Percentiles rank a stretch among this genome's conserved stretches.
Conservation (phyloP, 2,797 vertebrate genomes). For the Austrolebias charrua region DNA sequence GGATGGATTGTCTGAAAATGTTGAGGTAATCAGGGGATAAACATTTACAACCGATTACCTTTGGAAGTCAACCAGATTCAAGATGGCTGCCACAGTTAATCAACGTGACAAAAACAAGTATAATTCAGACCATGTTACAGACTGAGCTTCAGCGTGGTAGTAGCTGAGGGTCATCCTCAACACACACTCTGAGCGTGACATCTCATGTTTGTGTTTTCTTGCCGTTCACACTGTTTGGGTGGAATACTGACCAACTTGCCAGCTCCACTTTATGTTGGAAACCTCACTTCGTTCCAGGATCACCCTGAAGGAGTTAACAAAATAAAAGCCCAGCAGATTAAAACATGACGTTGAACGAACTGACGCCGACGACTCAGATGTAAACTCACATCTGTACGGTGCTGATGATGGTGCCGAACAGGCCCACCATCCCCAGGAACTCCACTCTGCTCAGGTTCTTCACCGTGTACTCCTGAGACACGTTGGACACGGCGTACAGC, state of each 20-base stretch:
- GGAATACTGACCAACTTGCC: conserved; percentile 87
- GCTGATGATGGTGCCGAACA: conserved; percentile 90
- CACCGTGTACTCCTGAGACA: conserved; percentile 94
- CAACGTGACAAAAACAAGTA: too few species aligned
- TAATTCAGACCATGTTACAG: too few species aligned
- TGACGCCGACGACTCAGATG: rapidly evolving
- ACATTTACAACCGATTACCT: too few species aligned
- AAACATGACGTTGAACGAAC: neutral
- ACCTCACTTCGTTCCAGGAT: conserved; percentile 84
- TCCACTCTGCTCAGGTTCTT: conserved; percentile 92
- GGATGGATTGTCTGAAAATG: too few species aligned
- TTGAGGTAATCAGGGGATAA: too few species aligned
- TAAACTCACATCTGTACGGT: conserved; percentile 89
- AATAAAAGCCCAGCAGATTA: neutral
- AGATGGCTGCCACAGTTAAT: too few species aligned
- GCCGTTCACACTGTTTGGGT: too few species aligned
- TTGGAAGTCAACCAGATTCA: too few species aligned
- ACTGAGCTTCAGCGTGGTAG: too few species aligned
- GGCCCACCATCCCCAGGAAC: conserved; percentile 95
- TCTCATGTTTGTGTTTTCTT: neutral
- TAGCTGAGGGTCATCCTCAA: too few species aligned
- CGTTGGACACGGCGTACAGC: conserved; percentile 91
- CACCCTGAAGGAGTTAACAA: conserved; percentile 72
- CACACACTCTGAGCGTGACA: too few species aligned
- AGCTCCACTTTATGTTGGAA: conserved; percentile 85